Percentiles rank a stretch among this genome's conserved stretches.
phyloP scores from a whole-genome alignment of 2,797 vertebrate genomes.

The Oophaga sylvatica region DNA sequence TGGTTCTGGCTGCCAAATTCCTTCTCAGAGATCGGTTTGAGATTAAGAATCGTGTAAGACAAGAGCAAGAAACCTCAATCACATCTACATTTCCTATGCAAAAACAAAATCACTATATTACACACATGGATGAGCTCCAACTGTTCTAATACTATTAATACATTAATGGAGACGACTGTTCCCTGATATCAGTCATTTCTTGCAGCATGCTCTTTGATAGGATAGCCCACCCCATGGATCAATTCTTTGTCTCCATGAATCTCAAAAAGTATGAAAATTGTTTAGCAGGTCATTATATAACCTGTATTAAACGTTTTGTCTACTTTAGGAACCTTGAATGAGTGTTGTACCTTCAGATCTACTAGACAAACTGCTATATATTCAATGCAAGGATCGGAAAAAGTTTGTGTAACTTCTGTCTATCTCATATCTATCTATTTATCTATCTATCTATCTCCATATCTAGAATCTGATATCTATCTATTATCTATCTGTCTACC shows the following conservation, averaged over 20 bases:
- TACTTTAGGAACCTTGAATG: no score
- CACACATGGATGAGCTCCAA: not conserved
- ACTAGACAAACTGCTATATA: not conserved
- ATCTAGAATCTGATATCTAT: not conserved
- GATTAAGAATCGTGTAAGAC: not conserved
- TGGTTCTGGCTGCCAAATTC: not conserved
- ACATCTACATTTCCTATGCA: conserved; percentile 32
- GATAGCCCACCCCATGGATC: no score
- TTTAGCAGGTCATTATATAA: no score
- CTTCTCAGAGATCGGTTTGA: not conserved
- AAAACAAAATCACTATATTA: conserved; percentile 12
- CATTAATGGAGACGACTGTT: not conserved
- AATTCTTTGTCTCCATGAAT: no score
- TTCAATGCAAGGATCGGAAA: not conserved
- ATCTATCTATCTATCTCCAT: not conserved
- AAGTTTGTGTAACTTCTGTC: not conserved
- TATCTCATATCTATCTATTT: not conserved
- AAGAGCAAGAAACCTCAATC: not conserved
- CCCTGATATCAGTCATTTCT: not conserved
- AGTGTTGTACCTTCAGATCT: not conserved
- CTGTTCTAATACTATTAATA: not conserved
- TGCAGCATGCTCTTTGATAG: no score
- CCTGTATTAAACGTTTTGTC: no score
- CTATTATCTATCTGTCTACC: not conserved
- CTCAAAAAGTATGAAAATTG: no score